Evolutionary conservation across 2,888 invertebrate species (phyloP), one percentile per base, ranked within the genome.

Genomic region (Callyntrura sp.): DNA sequence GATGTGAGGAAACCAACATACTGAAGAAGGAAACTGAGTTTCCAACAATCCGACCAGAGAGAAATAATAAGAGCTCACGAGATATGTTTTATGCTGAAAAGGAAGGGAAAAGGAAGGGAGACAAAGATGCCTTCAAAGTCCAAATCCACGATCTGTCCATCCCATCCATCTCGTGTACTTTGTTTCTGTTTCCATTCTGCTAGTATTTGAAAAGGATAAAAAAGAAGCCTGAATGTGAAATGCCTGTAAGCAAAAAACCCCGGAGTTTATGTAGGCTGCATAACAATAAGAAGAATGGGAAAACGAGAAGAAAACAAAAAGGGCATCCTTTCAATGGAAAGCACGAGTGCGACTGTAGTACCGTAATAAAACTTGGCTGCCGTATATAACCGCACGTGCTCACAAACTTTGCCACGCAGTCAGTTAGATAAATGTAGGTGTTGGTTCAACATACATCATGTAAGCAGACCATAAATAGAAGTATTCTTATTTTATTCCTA

Each of bases 111-210:
- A 62, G 28, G 17, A 55, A 43, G 43, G 17, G 28, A 85, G 85
- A 85, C 85, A 85, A 78, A 85, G 85, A 85, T 85, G 60, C 48
- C 76, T 85, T 62, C 14, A 85, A 85, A 78, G 35, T 23, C 43
- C 73, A 57, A 68, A 85, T 85, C 85, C 85, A 85, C 55, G 45
- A 48, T 78, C 62, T 85, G 84, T 65, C 82, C 82, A 73, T 85
- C 85, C 57, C 86, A 86, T 86, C 79, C 86, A 86, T 86, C 79
- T 65, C 79, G 6, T 35, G 35, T 35, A 35, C 35, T 35, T 79
- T 23, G 48, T 76, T 78, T 76, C 76, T 25, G 11, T 65, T 76
- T 70, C n/a, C 9, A 60, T 62, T 28, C 65, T 12, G 17, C 8
- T n/a, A 60, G 20, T 17, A 17, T 8, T 9, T n/a, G 20, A 43